phyloP scores from a whole-genome alignment of 2,797 vertebrate genomes.

The Chanos chanos region DNA sequence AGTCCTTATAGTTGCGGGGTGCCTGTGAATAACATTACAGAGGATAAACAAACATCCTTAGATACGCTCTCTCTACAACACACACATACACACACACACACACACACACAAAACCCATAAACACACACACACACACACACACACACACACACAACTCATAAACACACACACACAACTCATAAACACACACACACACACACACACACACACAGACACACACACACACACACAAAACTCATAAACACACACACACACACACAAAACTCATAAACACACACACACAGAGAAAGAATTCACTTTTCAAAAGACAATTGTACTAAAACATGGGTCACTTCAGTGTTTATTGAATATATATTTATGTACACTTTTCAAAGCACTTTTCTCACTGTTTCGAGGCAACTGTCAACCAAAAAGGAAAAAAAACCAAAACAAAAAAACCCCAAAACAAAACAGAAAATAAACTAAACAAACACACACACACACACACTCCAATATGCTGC shows the following conservation, averaged over 20 bases:
- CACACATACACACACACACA: no score
- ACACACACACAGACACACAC: background rate
- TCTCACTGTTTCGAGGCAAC: slow-evolving; percentile 43
- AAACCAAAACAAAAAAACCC: slow-evolving; percentile 35
- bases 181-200: no score
- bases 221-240: background rate
- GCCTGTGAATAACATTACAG: no score
- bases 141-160: no score
- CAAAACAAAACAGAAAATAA: slow-evolving; percentile 33
- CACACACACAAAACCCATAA: no score
- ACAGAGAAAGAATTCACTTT: background rate
- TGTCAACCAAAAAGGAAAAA: slow-evolving; percentile 35
- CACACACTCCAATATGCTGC: slow-evolving; percentile 38
- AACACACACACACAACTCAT: no score
- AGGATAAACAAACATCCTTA: no score
- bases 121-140: no score
- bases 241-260: background rate
- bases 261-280: slow-evolving; percentile 2
- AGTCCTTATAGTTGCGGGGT: no score
- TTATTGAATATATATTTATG: slow-evolving; percentile 55
- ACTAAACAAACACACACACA: slow-evolving; percentile 32
- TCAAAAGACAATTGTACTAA: slow-evolving; percentile 30
- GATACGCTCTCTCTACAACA: no score
- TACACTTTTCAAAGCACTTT: slow-evolving; percentile 49
- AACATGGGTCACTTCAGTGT: slow-evolving; percentile 52